These are phyloP conservation scores for Cyanistes caeruleus DNA, from an alignment of 2,113 vertebrate genomes.

Conservation along the genomic window DNA sequence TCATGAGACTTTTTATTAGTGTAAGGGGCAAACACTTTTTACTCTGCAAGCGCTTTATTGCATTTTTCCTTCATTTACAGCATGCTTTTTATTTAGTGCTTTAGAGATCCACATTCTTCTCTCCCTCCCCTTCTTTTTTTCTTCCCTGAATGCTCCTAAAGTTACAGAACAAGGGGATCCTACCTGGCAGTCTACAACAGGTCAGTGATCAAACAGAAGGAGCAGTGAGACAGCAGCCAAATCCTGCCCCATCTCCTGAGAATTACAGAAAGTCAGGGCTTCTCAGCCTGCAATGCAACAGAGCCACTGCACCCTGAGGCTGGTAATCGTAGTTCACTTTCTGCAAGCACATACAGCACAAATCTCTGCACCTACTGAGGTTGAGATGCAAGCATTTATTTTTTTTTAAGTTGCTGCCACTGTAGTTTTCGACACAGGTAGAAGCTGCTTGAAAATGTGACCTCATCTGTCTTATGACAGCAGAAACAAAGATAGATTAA, in stretches of 20 bases:
- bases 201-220: slow-evolving; percentile 90
- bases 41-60: slow-evolving; percentile 49
- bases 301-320: slow-evolving; percentile 30
- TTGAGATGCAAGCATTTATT: background rate
- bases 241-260: slow-evolving; percentile 60
- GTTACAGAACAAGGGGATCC: slow-evolving; percentile 76
- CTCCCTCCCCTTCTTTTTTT: slow-evolving; percentile 21
- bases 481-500: slow-evolving; percentile 61
- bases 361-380: background rate
- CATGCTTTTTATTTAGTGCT: slow-evolving; percentile 51
- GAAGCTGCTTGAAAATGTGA: slow-evolving; percentile 51
- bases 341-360: background rate
- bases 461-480: slow-evolving; percentile 65
- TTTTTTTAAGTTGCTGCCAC: background rate
- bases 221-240: slow-evolving; percentile 74
- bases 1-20: slow-evolving; percentile 42
- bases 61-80: slow-evolving; percentile 60
- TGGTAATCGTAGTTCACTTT: background rate
- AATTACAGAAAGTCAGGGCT: slow-evolving; percentile 43
- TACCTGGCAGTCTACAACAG: slow-evolving; percentile 81
- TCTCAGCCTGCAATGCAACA: background rate
- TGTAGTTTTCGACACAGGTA: slow-evolving; percentile 29
- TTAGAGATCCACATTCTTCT: slow-evolving; percentile 75
- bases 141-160: slow-evolving; percentile 71
- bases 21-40: slow-evolving; percentile 31